These are phyloP conservation scores for Caerostris extrusa DNA, from an alignment of 1,140 invertebrate species.

Conservation along the genomic window DNA sequence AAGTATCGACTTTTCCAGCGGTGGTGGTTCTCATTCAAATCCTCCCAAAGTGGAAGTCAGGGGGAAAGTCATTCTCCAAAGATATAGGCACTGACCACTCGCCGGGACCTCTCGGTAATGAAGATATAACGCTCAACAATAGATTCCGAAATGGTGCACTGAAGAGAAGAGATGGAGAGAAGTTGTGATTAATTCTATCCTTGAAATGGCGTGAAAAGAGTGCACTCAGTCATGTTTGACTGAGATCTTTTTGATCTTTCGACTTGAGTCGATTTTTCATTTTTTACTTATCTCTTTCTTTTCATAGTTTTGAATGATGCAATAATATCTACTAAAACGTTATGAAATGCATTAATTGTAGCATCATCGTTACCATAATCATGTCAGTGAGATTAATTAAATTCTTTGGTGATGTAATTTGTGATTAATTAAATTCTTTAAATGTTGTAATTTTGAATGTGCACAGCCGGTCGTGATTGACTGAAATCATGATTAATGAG, in stretches of 20 bases:
- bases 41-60: neutral
- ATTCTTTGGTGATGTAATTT: too few relatives aligned
- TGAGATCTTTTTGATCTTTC: too few relatives aligned
- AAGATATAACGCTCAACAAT: conserved; percentile 45
- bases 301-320: too few relatives aligned
- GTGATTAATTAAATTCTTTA: too few relatives aligned
- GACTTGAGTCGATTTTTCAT: too few relatives aligned
- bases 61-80: neutral
- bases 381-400: too few relatives aligned
- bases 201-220: conserved; percentile 17
- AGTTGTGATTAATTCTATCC: conserved; percentile 32
- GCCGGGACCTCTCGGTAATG: neutral
- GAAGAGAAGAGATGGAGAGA: neutral
- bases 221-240: conserved; percentile 33
- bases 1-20: neutral
- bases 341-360: too few relatives aligned
- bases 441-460: too few relatives aligned
- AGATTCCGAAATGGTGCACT: conserved; percentile 20
- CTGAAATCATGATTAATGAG: neutral
- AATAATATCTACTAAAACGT: too few relatives aligned
- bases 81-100: conserved; percentile 15
- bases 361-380: too few relatives aligned
- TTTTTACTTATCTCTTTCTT: too few relatives aligned
- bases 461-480: too few relatives aligned
- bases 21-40: neutral